Conservation (phyloP, 2,888 invertebrate species). For the Euspilapteryx auroguttella region DNA sequence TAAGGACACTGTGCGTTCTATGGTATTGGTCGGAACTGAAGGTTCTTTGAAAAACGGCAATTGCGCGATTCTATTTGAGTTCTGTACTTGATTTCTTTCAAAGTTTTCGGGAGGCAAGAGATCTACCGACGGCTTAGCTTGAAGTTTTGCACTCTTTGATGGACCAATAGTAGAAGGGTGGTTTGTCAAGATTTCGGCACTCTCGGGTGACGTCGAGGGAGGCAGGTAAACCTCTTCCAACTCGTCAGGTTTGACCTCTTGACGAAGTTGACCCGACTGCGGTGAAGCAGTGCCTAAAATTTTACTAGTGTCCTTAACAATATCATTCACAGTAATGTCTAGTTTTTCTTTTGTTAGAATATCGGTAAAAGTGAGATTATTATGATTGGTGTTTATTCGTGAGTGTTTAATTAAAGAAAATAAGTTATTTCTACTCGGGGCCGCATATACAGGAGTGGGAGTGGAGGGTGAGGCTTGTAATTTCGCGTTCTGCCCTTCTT, state of each 20-base stretch:
- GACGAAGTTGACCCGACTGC: constrained; percentile 17
- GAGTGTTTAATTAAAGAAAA: constrained; percentile 18
- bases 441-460: constrained; percentile 13
- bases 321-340: constrained; percentile 35
- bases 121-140: constrained; percentile 21
- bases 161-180: constrained; percentile 14
- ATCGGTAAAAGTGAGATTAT: constrained; percentile 39
- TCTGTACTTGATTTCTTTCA: constrained; percentile 12
- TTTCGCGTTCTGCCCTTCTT: constrained; percentile 18
- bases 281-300: constrained; percentile 25
- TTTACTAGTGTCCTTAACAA: constrained; percentile 35
- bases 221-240: constrained; percentile 19
- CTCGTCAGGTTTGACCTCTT: constrained; percentile 19
- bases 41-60: constrained; percentile 37
- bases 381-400: constrained; percentile 16
- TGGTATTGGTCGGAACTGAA: constrained; percentile 26
- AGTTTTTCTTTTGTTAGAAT: constrained; percentile 43
- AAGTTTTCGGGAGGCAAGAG: constrained; percentile 30
- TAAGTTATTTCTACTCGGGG: constrained; percentile 13
- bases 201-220: constrained; percentile 16
- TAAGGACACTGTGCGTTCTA: constrained; percentile 44
- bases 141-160: constrained; percentile 21
- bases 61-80: constrained; percentile 22
- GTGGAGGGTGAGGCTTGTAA: constrained; percentile 17
- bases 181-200: constrained; percentile 29